Evolutionary conservation across 2,797 vertebrate species (phyloP).

Genomic region (Menidia menidia): DNA sequence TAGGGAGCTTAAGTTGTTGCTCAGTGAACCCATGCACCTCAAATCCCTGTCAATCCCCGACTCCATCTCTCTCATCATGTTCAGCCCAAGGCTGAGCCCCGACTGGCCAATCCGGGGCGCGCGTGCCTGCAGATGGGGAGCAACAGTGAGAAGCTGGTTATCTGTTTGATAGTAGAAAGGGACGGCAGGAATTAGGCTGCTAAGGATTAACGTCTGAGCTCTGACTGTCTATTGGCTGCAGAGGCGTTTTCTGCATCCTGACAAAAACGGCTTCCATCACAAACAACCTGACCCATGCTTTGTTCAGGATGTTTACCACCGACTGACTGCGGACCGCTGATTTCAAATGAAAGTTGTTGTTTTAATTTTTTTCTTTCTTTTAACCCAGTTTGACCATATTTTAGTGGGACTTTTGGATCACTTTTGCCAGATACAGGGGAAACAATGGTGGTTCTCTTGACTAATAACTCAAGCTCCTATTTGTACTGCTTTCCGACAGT

Average conservation of each 20-base stretch:
- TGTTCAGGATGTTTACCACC: conserved; percentile 19
- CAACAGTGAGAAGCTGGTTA: conserved; percentile 53
- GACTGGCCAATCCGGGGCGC: conserved; percentile 55
- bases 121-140: conserved; percentile 38
- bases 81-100: conserved; percentile 41
- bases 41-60: conserved; percentile 57
- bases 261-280: conserved; percentile 62
- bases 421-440: conserved; percentile 6
- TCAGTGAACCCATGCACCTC: neutral
- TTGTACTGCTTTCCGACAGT: conserved; percentile 82
- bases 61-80: conserved; percentile 42
- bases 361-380: neutral
- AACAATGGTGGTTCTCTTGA: conserved; percentile 87
- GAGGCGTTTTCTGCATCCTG: conserved; percentile 26
- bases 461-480: conserved; percentile 68
- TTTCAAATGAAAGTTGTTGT: neutral
- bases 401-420: conserved; percentile 25
- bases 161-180: conserved; percentile 26
- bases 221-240: conserved; percentile 65
- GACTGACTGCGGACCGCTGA: neutral
- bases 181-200: conserved; percentile 71
- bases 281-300: conserved; percentile 43
- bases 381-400: conserved; percentile 15
- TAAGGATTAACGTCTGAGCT: conserved; percentile 76
- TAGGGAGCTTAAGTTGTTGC: conserved; percentile 14